Evolutionary conservation across 2,888 invertebrate genomes (phyloP).

Genomic region (Sphaeridia pumilis): DNA sequence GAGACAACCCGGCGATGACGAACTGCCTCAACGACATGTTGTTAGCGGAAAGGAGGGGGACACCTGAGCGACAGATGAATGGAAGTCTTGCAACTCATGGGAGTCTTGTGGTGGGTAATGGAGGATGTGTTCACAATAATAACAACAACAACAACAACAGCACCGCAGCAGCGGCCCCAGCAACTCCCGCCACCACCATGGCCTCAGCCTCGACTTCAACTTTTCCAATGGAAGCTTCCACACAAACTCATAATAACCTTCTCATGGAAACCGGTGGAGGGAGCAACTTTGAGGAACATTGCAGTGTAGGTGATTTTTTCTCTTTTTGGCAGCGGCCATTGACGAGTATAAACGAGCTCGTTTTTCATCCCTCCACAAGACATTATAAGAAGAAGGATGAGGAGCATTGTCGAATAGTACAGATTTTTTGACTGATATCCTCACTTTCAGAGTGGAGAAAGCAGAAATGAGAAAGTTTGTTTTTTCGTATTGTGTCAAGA

Average conservation of each 20-base stretch:
- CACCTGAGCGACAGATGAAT: slow-evolving; percentile 15
- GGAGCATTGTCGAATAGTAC: too few relatives aligned
- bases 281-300: slow-evolving; percentile 33
- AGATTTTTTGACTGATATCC: too few relatives aligned
- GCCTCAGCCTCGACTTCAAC: slow-evolving; percentile 19
- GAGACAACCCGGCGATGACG: too few relatives aligned
- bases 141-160: too few relatives aligned
- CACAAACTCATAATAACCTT: slow-evolving; percentile 24
- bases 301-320: slow-evolving; percentile 34
- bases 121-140: neutral
- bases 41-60: slow-evolving; percentile 7
- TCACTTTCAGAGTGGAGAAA: too few relatives aligned
- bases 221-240: slow-evolving; percentile 34
- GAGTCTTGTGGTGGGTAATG: neutral
- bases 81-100: slow-evolving; percentile 14
- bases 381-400: too few relatives aligned
- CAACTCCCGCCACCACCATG: slow-evolving; percentile 14
- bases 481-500: too few relatives aligned
- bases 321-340: too few relatives aligned
- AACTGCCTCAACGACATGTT: too few relatives aligned
- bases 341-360: slow-evolving; percentile 21
- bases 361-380: neutral
- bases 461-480: too few relatives aligned
- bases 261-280: too few relatives aligned
- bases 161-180: neutral